Evolutionary conservation across 2,797 vertebrate species (phyloP).

Genomic region (Gymnothorax reevesii): DNA sequence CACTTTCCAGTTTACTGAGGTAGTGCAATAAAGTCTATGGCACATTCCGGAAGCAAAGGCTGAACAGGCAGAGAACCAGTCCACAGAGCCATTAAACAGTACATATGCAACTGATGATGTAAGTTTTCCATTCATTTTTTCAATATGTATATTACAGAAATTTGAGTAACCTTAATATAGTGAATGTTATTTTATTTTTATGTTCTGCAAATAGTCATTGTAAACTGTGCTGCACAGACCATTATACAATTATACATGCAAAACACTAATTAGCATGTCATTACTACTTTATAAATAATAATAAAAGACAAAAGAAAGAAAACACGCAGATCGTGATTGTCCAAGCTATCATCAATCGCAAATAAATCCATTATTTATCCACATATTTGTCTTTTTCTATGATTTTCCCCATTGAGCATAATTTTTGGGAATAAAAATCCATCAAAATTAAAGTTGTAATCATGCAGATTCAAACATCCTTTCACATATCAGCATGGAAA

Average conservation of each 20-base stretch:
- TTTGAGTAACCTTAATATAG: no score
- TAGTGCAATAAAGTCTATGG: neutral
- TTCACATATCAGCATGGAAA: no score
- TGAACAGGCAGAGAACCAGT: no score
- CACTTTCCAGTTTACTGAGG: neutral
- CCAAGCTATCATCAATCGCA: neutral
- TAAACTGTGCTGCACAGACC: neutral
- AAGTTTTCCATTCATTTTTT: no score
- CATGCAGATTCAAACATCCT: no score
- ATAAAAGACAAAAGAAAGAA: neutral
- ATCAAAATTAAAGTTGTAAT: neutral
- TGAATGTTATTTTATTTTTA: neutral
- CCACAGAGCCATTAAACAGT: neutral
- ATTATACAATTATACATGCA: neutral
- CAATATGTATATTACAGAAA: neutral
- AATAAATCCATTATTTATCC: neutral
- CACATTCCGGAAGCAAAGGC: neutral
- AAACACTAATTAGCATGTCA: neutral
- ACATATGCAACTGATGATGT: neutral
- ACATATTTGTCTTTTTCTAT: neutral
- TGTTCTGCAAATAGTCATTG: neutral
- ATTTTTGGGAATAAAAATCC: no score
- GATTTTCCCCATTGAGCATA: neutral
- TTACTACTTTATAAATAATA: slow-evolving; percentile 12
- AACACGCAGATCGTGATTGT: neutral